phyloP scores from a whole-genome alignment of 2,113 vertebrate genomes.

The Microtus richardsoni region DNA sequence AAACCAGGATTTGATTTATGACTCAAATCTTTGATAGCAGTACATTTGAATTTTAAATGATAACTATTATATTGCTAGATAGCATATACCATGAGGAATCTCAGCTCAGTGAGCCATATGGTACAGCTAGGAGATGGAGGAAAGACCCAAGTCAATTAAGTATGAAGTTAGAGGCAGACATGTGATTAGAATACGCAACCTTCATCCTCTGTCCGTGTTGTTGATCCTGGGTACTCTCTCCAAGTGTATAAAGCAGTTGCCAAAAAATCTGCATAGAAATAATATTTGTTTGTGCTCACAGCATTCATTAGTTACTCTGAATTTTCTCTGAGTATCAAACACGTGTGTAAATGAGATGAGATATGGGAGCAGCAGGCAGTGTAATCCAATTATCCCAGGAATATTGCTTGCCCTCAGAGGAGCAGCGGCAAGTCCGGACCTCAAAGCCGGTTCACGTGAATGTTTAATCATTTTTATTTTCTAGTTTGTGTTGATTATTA shows the following conservation, averaged over 20 bases:
- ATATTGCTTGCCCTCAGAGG: neutral
- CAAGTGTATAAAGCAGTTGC: slow-evolving; percentile 68
- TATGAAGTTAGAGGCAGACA: slow-evolving; percentile 6
- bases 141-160: slow-evolving; percentile 50
- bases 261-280: slow-evolving; percentile 80
- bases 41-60: slow-evolving; percentile 55
- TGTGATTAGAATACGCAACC: slow-evolving; percentile 52
- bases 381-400: slow-evolving; percentile 61
- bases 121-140: slow-evolving; percentile 30
- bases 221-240: slow-evolving; percentile 50
- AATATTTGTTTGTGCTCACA: slow-evolving; percentile 76
- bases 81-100: neutral
- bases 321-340: slow-evolving; percentile 77
- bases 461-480: neutral
- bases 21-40: slow-evolving; percentile 26
- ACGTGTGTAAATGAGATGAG: slow-evolving; percentile 62
- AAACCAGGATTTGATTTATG: slow-evolving; percentile 51
- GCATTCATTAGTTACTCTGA: slow-evolving; percentile 71
- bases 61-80: neutral
- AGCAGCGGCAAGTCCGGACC: neutral
- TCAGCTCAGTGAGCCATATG: slow-evolving; percentile 23
- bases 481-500: neutral
- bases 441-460: neutral
- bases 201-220: neutral
- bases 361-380: slow-evolving; percentile 54